Percentiles rank a stretch among this genome's conserved stretches.
phyloP scores from a whole-genome alignment of 1,140 invertebrate genomes.

The Drosophila bipectinata region DNA sequence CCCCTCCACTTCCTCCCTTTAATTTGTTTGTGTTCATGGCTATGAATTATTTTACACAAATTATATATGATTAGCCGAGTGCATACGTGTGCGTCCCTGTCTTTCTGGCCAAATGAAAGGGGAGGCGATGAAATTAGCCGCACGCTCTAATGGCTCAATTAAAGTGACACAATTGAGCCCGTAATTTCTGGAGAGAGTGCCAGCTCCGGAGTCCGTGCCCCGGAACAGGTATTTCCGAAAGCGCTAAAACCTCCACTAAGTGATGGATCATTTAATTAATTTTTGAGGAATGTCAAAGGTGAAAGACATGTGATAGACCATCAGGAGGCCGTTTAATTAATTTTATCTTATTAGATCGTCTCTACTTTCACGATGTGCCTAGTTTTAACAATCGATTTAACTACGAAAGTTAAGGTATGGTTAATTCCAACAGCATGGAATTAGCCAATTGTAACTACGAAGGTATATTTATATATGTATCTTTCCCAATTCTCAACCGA shows the following conservation, averaged over 20 bases:
- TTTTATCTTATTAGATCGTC: slow-evolving; percentile 16
- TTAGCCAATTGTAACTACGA: too few species aligned
- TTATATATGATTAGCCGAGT: slow-evolving; percentile 69
- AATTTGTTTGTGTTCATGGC: slow-evolving; percentile 54
- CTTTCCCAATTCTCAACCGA: too few species aligned
- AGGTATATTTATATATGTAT: too few species aligned
- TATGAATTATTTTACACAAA: slow-evolving; percentile 69
- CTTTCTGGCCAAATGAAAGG: slow-evolving; percentile 17
- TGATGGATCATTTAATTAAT: slow-evolving; percentile 41
- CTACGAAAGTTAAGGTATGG: not conserved
- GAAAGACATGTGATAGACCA: slow-evolving; percentile 18
- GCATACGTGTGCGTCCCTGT: slow-evolving; percentile 11
- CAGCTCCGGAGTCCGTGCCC: slow-evolving; percentile 4
- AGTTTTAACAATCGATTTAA: not conserved
- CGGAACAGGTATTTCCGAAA: slow-evolving; percentile 23
- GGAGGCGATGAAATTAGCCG: slow-evolving; percentile 23
- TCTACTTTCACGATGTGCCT: slow-evolving; percentile 15
- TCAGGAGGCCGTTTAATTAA: slow-evolving; percentile 17
- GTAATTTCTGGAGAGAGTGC: slow-evolving; percentile 19
- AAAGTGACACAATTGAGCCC: slow-evolving; percentile 56
- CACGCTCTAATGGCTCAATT: slow-evolving; percentile 66
- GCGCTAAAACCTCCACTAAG: slow-evolving; percentile 1
- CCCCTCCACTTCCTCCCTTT: slow-evolving; percentile 7
- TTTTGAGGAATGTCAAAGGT: slow-evolving; percentile 35
- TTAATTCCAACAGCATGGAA: too few species aligned